Conservation (phyloP, 2,888 invertebrate genomes). For the Ametastegia equiseti region DNA sequence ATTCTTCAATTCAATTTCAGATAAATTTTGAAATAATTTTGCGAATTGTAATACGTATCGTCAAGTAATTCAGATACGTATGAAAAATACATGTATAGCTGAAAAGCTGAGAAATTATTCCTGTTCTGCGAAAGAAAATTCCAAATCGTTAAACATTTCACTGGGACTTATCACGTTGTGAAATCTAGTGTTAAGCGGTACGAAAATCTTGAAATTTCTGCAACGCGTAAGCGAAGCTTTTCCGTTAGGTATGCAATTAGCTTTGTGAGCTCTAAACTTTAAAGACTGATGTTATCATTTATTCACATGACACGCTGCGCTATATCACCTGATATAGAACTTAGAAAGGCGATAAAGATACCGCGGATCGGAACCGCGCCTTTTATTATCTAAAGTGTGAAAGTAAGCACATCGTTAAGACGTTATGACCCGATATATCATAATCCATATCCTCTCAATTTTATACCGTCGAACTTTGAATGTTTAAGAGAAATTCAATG, state of each 20-base stretch:
- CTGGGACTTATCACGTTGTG: not conserved
- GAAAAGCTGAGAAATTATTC: not conserved
- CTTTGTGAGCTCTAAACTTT: slow-evolving; percentile 12
- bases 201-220: not conserved
- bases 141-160: not conserved
- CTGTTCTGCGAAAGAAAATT: not conserved
- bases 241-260: slow-evolving; percentile 14
- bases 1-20: not conserved
- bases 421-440: not conserved
- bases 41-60: too few relatives aligned
- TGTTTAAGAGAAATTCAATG: too few relatives aligned
- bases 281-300: slow-evolving; percentile 21
- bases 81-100: too few relatives aligned
- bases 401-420: not conserved
- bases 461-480: too few relatives aligned
- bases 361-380: not conserved
- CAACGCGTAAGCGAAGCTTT: slow-evolving; percentile 6
- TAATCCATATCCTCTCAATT: not conserved
- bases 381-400: not conserved
- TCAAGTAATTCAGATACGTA: too few relatives aligned
- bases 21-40: not conserved
- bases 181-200: not conserved
- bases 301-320: not conserved
- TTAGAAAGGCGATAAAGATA: not conserved
- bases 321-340: not conserved